Evolutionary conservation across 2,797 vertebrate genomes (phyloP), one percentile per base, ranked within the genome.

Genomic region (Cyclopterus lumpus): DNA sequence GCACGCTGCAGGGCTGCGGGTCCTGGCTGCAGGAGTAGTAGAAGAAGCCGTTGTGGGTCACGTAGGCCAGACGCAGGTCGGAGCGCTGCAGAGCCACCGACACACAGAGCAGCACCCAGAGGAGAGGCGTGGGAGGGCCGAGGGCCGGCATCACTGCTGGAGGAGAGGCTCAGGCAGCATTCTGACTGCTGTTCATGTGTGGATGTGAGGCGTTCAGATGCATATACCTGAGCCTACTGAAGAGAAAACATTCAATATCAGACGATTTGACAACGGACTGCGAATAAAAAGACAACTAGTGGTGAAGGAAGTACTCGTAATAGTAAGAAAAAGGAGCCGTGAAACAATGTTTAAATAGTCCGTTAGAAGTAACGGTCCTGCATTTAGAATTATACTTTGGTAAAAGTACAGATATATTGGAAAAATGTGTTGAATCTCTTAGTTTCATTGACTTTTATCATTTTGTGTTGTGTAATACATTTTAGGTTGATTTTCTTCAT

Each of bases 21-120:
- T 90, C 84, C 62, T 90, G 87, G 78, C 48, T 80, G 82, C 91
- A 92, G 53, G 91, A 90, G 86, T 87, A 92, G 85, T 89, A 87
- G 72, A 74, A 87, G 8, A 91, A 85, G 82, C 86, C 86, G 83
- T 67, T 89, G 61, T 88, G 89, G 42, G 87, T 90, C 64, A 93
- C 86, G 6, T 91, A 92, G n/a, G 90, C 91, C 83, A 92, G 79
- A 7, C 74, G 86, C 36, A 88, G 74, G 82, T 92, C 89, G 1
- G 85, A 86, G 28, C 81, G 88, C 75, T 90, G 90, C 71, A 89
- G 83, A 15, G 86, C 82, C 73, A 82, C 73, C 0, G 71, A 86
- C 64, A 86, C 75, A 30, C 80, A 90, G 51, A 93, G 83, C 77
- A 92, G 84, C 64, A 87, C 74, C 9, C 78, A 86, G 72, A 92